Percentiles rank a stretch among this genome's conserved stretches.
phyloP scores from a whole-genome alignment of 1,140 invertebrate genomes.

The Branchinecta lynchi region DNA sequence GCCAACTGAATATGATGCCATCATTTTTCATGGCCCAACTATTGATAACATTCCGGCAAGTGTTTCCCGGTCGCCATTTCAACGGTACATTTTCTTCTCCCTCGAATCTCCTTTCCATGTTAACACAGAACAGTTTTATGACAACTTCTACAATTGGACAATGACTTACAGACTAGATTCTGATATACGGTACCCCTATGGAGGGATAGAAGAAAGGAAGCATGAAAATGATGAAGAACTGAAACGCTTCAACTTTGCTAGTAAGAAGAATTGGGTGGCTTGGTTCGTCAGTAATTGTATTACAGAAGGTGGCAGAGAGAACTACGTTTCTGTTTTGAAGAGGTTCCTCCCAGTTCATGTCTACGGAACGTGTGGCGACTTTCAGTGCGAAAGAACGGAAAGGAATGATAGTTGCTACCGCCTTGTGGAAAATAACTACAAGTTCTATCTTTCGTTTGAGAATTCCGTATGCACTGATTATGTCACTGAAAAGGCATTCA shows the following conservation, averaged over 20 bases:
- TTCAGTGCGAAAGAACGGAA: background rate
- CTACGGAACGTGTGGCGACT: conserved; percentile 33
- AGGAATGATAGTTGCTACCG: conserved; percentile 17
- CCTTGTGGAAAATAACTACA: conserved; percentile 21
- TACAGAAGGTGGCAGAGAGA: conserved; percentile 28
- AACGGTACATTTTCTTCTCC: conserved; percentile 23
- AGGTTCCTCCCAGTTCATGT: conserved; percentile 35
- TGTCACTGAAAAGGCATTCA: conserved; percentile 28
- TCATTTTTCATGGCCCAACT: conserved; percentile 12
- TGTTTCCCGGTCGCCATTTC: conserved; percentile 13
- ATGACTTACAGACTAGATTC: conserved; percentile 14
- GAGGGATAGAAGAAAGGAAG: background rate
- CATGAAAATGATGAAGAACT: background rate
- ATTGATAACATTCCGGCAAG: background rate
- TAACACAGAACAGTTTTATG: conserved; percentile 1
- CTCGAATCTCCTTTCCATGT: conserved; percentile 21
- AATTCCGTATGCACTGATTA: conserved; percentile 28
- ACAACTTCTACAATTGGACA: conserved; percentile 11
- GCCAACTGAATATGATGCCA: conserved; percentile 18
- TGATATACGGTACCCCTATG: conserved; percentile 9
- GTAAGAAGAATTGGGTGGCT: conserved; percentile 69
- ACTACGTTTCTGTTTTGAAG: conserved; percentile 31
- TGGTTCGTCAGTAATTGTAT: conserved; percentile 37
- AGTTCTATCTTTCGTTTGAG: conserved; percentile 22
- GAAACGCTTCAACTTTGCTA: conserved; percentile 31